A percentile compares a stretch with the other conserved stretches of the same genome.
phyloP scores from a whole-genome alignment of 2,113 vertebrate species.

The Phaethon lepturus region DNA sequence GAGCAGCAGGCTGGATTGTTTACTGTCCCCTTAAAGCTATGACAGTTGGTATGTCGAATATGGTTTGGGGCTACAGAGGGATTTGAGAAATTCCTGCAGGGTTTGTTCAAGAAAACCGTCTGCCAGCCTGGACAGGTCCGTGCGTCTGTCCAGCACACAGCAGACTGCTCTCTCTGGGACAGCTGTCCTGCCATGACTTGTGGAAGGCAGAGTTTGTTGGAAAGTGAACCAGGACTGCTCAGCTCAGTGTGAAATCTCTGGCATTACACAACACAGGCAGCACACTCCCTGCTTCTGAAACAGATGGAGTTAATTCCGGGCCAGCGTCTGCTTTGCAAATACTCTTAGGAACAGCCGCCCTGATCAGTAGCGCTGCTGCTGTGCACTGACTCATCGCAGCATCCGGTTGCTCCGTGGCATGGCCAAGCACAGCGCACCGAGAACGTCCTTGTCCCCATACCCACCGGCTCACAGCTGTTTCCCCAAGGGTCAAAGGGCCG shows the following conservation, averaged over 20 bases:
- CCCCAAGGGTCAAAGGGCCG: neutral
- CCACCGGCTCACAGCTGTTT: rapidly evolving
- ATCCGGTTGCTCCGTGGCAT: rapidly evolving
- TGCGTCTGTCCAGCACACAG: neutral
- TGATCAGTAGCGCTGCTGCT: neutral
- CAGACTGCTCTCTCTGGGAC: neutral
- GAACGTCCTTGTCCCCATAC: neutral
- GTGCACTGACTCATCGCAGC: neutral
- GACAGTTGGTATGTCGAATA: neutral
- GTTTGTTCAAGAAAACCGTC: neutral
- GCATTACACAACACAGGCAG: neutral
- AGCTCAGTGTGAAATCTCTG: constrained; percentile 50
- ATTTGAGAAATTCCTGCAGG: constrained; percentile 9
- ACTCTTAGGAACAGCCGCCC: neutral
- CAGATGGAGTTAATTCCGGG: constrained; percentile 50
- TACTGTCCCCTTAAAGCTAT: neutral
- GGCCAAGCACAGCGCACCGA: neutral
- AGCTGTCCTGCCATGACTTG: neutral
- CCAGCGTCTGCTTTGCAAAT: constrained; percentile 54
- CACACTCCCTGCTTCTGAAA: neutral
- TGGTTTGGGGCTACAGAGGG: neutral
- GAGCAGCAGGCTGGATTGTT: neutral
- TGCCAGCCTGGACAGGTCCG: neutral
- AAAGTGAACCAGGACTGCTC: constrained; percentile 49
- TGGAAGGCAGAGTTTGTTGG: constrained; percentile 15